These are phyloP conservation scores for Drosophila sproati DNA, from an alignment of 1,140 invertebrate species.

Conservation along the genomic window DNA sequence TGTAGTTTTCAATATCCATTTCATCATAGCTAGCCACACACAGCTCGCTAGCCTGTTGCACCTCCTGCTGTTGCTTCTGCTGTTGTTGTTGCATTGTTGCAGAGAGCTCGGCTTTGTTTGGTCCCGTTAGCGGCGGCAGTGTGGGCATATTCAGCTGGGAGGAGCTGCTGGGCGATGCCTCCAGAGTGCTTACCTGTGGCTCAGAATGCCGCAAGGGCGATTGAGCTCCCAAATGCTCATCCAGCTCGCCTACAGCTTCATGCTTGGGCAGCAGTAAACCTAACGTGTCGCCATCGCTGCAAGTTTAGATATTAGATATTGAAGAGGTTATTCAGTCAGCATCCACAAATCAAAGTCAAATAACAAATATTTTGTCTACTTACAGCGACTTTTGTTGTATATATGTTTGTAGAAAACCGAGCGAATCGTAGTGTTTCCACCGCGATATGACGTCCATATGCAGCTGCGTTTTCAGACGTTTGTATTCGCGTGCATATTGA, in stretches of 20 bases:
- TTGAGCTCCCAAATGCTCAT: conserved; percentile 59
- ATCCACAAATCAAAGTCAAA: background rate
- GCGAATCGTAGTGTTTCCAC: conserved; percentile 82
- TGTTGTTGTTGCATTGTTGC: conserved; percentile 43
- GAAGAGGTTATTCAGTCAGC: background rate
- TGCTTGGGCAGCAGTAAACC: conserved; percentile 65
- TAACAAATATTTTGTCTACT: conserved; percentile 2
- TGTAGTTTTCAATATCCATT: conserved; percentile 81
- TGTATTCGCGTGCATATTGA: conserved; percentile 82
- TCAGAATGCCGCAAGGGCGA: conserved; percentile 50
- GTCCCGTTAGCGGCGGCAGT: conserved; percentile 62
- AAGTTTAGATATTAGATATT: background rate
- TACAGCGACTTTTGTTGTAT: conserved; percentile 79
- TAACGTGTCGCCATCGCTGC: conserved; percentile 61
- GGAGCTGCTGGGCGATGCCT: conserved; percentile 49
- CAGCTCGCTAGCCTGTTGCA: conserved; percentile 56
- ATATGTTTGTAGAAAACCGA: conserved; percentile 75
- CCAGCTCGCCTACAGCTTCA: conserved; percentile 56
- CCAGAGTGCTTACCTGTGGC: conserved; percentile 43
- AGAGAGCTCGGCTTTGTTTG: conserved; percentile 59
- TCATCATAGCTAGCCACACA: conserved; percentile 75
- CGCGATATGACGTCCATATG: conserved; percentile 66
- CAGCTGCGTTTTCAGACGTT: conserved; percentile 67
- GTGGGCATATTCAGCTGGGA: conserved; percentile 57
- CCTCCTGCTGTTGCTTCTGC: conserved; percentile 54